Evolutionary conservation across 2,797 vertebrate genomes (phyloP), one percentile per base, ranked within the genome.

Genomic region (Propithecus deckenii): DNA sequence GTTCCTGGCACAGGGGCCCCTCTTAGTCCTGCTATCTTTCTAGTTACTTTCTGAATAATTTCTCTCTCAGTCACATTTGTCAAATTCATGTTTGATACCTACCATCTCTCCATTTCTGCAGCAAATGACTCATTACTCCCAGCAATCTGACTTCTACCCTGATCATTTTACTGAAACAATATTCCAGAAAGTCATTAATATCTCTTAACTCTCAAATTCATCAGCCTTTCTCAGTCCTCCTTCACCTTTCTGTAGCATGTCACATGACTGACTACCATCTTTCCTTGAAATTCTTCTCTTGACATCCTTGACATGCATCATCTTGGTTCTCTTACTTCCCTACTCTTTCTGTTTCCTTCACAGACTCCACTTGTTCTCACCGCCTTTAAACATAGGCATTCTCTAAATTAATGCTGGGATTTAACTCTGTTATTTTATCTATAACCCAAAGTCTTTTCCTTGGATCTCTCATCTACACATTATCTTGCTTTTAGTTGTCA

Each of bases 401-500:
- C 38, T 93, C 65, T 41, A 92, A 90, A 72, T 48, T 67, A 35
- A 79, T 65, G 46, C n/a, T 86, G n/a, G 50, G 18, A 92, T 71
- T 84, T 69, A 91, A 79, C 28, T 41, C 87, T 91, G 10, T 78
- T 90, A 94, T 81, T 93, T 86, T 46, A 72, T 61, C 35, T 71
- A 74, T 59, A 83, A 78, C n/a, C 48, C 84, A 43, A 67, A 61
- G 52, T 35, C 2, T 84, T 94, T 67, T 83, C 46, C 22, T 59
- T 94, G 32, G n/a, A 80, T 85, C 67, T 89, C 41, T 85, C 43
- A 81, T 59, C 43, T 89, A 25, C 38, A 67, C 15, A 61, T 85
- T 86, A 80, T 43, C 88, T 86, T 96, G 79, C n/a, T 86, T 91
- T 83, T 81, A 76, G 79, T 59, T 89, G 63, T 83, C 59, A 81